A percentile compares a stretch with the other conserved stretches of the same genome.
phyloP scores from a whole-genome alignment of 2,113 vertebrate genomes.

The Otolemur garnettii region DNA sequence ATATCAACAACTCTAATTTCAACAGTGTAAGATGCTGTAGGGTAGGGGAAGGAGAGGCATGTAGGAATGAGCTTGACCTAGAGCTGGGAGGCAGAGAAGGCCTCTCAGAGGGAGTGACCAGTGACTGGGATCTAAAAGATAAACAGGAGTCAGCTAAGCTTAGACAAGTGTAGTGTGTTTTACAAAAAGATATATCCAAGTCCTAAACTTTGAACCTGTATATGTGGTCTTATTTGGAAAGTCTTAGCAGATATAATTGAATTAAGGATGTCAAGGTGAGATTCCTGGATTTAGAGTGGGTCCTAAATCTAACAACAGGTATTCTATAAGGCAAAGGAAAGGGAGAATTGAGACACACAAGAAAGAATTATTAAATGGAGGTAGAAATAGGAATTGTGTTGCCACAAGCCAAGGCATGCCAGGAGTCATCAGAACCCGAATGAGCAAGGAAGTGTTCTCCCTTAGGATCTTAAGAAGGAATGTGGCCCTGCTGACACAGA shows the following conservation, averaged over 20 bases:
- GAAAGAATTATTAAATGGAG: neutral
- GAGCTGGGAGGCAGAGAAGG: neutral
- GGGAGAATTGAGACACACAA: neutral
- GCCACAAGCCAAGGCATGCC: neutral
- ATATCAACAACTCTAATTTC: neutral
- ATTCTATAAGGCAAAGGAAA: neutral
- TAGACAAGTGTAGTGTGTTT: neutral
- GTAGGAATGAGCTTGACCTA: neutral
- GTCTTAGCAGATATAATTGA: neutral
- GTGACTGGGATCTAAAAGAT: neutral
- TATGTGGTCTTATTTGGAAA: neutral
- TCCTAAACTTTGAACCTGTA: neutral
- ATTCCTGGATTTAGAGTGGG: neutral
- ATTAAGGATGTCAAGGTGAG: neutral
- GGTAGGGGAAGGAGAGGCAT: neutral
- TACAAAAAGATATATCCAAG: neutral
- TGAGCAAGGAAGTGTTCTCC: neutral
- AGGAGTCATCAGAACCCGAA: neutral
- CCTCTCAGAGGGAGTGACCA: neutral
- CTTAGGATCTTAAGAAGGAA: neutral
- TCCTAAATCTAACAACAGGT: neutral
- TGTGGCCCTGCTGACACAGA: neutral
- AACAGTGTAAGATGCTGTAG: neutral
- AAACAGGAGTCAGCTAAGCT: neutral
- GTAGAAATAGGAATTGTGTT: neutral